Percentiles rank a stretch among this genome's conserved stretches.
These are phyloP conservation scores for Stenodera caucasica DNA, from an alignment of 2,888 invertebrate species.

Conservation along the genomic window DNA sequence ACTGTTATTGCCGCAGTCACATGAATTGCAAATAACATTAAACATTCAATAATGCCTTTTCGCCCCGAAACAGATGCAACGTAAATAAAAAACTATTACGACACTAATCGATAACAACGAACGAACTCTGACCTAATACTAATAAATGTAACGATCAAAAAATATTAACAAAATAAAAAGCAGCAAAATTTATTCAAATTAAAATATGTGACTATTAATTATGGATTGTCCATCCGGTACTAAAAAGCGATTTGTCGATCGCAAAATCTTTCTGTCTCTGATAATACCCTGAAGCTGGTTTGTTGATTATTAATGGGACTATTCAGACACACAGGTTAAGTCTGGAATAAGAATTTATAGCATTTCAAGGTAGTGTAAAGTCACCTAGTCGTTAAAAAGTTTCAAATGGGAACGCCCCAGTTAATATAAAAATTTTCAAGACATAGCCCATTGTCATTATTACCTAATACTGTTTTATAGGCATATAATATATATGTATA, in stretches of 20 bases:
- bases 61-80: slow-evolving; percentile 12
- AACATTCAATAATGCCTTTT: slow-evolving; percentile 15
- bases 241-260: neutral
- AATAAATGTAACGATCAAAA: no score
- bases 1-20: slow-evolving; percentile 37
- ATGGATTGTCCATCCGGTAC: slow-evolving; percentile 8
- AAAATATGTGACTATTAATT: no score
- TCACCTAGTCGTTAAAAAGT: slow-evolving; percentile 29
- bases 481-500: neutral
- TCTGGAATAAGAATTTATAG: slow-evolving; percentile 27
- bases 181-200: neutral
- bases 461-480: slow-evolving; percentile 26
- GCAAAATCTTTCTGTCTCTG: slow-evolving; percentile 10
- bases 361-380: slow-evolving; percentile 20
- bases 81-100: slow-evolving; percentile 4
- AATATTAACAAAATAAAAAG: neutral
- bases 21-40: slow-evolving; percentile 31
- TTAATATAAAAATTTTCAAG: slow-evolving; percentile 27
- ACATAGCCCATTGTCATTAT: slow-evolving; percentile 28
- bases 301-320: slow-evolving; percentile 15
- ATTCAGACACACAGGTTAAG: slow-evolving; percentile 7
- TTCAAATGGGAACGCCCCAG: slow-evolving; percentile 25
- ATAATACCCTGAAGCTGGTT: slow-evolving; percentile 11
- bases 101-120: neutral
- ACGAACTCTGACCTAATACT: neutral